Evolutionary conservation across 1,140 invertebrate species (phyloP).

Genomic region (Doryteuthis pealeii): DNA sequence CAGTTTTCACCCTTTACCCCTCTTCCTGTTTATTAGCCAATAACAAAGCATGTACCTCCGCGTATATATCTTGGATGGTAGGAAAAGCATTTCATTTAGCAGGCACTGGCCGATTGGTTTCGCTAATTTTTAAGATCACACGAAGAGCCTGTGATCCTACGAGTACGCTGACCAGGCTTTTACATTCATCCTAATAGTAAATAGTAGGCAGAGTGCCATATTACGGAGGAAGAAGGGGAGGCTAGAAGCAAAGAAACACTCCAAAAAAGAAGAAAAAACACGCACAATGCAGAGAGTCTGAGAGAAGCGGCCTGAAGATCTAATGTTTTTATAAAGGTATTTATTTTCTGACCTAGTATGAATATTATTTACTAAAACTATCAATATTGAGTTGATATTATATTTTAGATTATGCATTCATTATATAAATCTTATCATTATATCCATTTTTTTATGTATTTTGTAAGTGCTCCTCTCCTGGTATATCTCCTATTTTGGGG

Average conservation of each 20-base stretch:
- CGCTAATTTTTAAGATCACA: neutral
- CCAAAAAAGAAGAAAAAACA: conserved; percentile 17
- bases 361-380: no score
- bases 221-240: neutral
- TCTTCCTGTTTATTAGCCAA: neutral
- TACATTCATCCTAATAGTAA: neutral
- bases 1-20: neutral
- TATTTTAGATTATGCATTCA: no score
- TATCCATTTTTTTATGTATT: no score
- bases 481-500: no score
- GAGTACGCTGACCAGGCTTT: neutral
- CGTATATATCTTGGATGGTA: neutral
- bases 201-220: neutral
- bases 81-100: neutral
- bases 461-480: no score
- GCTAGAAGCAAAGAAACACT: conserved; percentile 10
- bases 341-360: no score
- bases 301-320: neutral
- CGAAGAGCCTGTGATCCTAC: neutral
- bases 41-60: neutral
- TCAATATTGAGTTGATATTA: no score
- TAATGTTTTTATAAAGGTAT: neutral
- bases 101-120: neutral
- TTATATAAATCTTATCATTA: no score
- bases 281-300: conserved; percentile 10